Base-by-base conservation (phyloP, 2,888 invertebrate species). In the Seladonia tumulorum region DNA sequence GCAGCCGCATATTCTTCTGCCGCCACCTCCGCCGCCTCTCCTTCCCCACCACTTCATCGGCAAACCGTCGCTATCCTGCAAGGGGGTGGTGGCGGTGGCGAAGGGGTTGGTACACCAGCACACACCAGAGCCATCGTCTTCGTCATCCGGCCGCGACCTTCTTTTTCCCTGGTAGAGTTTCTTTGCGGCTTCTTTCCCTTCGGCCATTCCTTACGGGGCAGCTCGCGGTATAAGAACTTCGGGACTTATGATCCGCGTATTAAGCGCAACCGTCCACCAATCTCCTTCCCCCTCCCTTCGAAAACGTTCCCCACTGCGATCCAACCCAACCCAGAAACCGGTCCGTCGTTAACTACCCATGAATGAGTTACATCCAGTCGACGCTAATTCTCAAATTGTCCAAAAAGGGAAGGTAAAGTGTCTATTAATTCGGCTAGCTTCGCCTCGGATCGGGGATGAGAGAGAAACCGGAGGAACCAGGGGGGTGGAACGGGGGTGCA, bases 281-380 rank as follows among this genome's bases (percentile, higher is more conserved):
- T 18, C 66, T 22, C 35, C 60, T 16, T 29, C 35, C 29, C 16
- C 35, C 66, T 2, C 3, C 7, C 22, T 57, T 3, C 22, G 22
- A 53, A 53, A 53, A 53, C 53, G 53, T 22, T 22, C 22, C 22
- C 53, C 35, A 35, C 35, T 22, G 22, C 66, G 29, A 35, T 35
- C 35, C 35, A 5, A 16, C 29, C 66, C 66, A 66, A 8, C 16
- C 66, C 22, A 22, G 22, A n/a, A 22, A 53, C 53, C 66, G 76
- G 73, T 82, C 89, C 89, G 89, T 90, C 92, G 94, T 93, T 94
- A 95, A 95, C 95, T 94, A 95, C 92, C 95, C 95, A 94, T 95
- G 95, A 94, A 95, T 94, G 94, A 95, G 91, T 95, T 94, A 95
- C 93, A 83, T 87, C 89, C 90, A 89, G 90, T 78, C 88, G 86